Base-by-base conservation (phyloP, 1,140 invertebrate genomes). In the Onthophagus taurus region DNA sequence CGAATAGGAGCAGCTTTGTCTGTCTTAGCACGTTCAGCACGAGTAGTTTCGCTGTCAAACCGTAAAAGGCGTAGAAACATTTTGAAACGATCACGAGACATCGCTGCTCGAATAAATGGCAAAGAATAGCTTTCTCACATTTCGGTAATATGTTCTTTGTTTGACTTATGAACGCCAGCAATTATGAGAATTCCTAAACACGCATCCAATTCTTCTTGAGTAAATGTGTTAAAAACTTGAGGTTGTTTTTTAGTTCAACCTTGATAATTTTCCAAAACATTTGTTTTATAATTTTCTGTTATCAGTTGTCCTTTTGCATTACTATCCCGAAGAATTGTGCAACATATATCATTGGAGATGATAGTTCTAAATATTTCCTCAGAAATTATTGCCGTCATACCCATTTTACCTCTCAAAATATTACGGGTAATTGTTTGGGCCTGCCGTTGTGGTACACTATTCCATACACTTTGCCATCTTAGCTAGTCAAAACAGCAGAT, bases 1-100 rank as follows among this genome's bases (percentile, higher is more conserved):
- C 49, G 50, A 21, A 59, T 55, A 30, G 54, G 49, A 46, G 59
- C 53, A 41, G 58, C 48, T 36, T 63, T 60, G 29, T 63, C 60
- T 9, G 44, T 13, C 47, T 54, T 33, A 39, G 30, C 44, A 31
- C 59, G 42, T 50, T 53, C 24, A 37, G 8, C 20, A 31, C 55
- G 45, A 31, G 53, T 60, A 30, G 48, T 47, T 30, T 24, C 42
- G 35, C 61, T 51, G 44, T 61, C 59, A 49, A 64, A 63, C 45
- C 57, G 35, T 13, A 60, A 36, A 26, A 51, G 52, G 7, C 48
- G 39, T 20, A 59, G 24, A 26, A 33, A 33, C 14, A 33, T 33
- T 33, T 33, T 9, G 31, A 33, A 6, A 12, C 31, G 31, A 9
- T 6, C 6, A n/a, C n/a, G n/a, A n/a, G n/a, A n/a, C 14, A 33